Evolutionary conservation across 1,140 invertebrate species (phyloP).

Genomic region (Melitaea cinxia): DNA sequence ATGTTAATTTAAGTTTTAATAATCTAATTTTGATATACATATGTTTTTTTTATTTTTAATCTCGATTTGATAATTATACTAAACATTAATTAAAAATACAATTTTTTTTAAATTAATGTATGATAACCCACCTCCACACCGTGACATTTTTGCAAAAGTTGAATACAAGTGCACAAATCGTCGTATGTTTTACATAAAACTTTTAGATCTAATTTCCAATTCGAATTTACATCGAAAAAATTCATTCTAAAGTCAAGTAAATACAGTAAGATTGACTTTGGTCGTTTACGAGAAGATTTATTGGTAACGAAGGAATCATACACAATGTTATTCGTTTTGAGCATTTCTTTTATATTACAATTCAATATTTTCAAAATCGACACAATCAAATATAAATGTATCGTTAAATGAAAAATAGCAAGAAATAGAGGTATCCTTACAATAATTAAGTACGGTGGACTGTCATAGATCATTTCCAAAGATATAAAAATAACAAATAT

Average conservation of each 20-base stretch:
- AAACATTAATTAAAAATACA: no score
- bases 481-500: conserved; percentile 42
- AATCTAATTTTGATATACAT: no score
- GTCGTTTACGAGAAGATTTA: conserved; percentile 18
- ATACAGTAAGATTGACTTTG: conserved; percentile 34
- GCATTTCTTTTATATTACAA: conserved; percentile 40
- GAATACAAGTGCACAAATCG: conserved; percentile 46
- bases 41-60: no score
- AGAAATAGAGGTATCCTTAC: conserved; percentile 57
- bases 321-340: conserved; percentile 5
- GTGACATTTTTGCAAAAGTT: conserved; percentile 54
- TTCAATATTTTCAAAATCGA: conserved; percentile 56
- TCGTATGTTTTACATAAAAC: conserved; percentile 58
- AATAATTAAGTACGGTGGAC: conserved; percentile 48
- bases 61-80: no score
- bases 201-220: conserved; percentile 44
- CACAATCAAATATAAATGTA: conserved; percentile 55
- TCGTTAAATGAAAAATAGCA: conserved; percentile 47
- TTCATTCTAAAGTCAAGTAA: conserved; percentile 40
- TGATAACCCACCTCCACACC: conserved; percentile 54
- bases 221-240: conserved; percentile 43
- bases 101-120: conserved; percentile 1
- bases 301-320: conserved; percentile 1
- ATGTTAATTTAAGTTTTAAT: no score
- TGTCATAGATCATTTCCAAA: conserved; percentile 43